Evolutionary conservation across 1,140 invertebrate species (phyloP).

Genomic region (Hylaeus volcanicus): DNA sequence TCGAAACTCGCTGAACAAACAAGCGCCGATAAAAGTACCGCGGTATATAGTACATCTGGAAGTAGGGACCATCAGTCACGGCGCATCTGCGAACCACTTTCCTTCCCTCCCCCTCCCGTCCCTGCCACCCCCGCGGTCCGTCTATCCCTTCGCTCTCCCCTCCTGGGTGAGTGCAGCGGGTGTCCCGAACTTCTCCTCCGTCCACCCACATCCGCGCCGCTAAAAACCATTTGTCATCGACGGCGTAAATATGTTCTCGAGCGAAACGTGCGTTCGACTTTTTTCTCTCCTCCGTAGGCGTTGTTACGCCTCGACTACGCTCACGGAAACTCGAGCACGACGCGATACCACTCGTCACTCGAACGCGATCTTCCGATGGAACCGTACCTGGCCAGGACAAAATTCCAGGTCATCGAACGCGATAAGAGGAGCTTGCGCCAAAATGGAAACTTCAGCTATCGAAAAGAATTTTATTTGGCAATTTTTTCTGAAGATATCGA

Average conservation of each 20-base stretch:
- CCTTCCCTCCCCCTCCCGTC: conserved; percentile 62
- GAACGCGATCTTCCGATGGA: too few species aligned
- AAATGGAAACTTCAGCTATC: too few species aligned
- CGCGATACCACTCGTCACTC: background rate
- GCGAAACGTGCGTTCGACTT: conserved; percentile 58
- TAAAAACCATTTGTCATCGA: conserved; percentile 79
- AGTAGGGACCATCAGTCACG: conserved; percentile 80
- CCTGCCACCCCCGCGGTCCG: conserved; percentile 2
- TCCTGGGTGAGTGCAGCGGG: conserved; percentile 53
- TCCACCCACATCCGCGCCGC: conserved; percentile 50
- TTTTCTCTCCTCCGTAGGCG: conserved; percentile 3
- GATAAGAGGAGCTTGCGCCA: too few species aligned
- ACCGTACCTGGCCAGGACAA: too few species aligned
- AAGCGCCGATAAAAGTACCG: conserved; percentile 79
- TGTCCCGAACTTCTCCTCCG: conserved; percentile 52
- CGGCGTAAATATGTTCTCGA: conserved; percentile 74
- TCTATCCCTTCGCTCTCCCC: conserved; percentile 25
- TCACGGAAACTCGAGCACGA: too few species aligned
- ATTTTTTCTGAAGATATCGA: too few species aligned
- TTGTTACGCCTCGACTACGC: background rate
- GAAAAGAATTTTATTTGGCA: too few species aligned
- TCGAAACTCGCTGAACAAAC: conserved; percentile 76
- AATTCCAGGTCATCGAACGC: too few species aligned
- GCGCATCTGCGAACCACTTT: conserved; percentile 76
- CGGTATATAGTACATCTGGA: conserved; percentile 78